phyloP scores from a whole-genome alignment of 2,888 invertebrate species.

The Pachymerium ferrugineum region DNA sequence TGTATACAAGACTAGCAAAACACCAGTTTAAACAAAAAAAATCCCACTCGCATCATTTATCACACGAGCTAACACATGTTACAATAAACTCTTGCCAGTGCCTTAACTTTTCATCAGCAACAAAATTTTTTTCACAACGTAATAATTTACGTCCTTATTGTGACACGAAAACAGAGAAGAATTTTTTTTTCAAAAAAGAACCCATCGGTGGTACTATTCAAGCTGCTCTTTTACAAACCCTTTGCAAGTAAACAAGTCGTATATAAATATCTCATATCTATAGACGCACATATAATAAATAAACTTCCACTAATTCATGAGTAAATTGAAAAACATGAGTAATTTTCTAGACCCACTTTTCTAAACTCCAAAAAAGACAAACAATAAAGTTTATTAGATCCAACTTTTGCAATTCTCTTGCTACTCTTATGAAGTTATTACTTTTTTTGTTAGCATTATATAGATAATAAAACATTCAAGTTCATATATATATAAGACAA shows the following conservation, averaged over 20 bases:
- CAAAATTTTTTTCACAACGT: background rate
- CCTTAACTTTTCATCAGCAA: slow-evolving; percentile 14
- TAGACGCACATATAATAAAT: background rate
- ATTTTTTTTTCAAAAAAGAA: background rate
- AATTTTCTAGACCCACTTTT: background rate
- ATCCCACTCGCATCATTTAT: slow-evolving; percentile 1
- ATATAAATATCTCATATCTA: background rate
- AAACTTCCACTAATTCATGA: background rate
- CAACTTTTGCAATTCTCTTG: background rate
- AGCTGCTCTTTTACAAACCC: background rate
- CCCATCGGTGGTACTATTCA: background rate
- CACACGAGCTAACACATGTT: slow-evolving; percentile 6
- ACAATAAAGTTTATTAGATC: background rate
- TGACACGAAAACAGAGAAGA: background rate
- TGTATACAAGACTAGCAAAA: background rate
- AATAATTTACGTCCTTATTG: background rate
- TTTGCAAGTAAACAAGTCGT: background rate
- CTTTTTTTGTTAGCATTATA: background rate
- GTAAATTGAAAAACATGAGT: background rate
- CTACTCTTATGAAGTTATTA: background rate
- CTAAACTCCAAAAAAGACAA: background rate
- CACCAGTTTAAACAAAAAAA: slow-evolving; percentile 10
- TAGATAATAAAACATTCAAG: background rate
- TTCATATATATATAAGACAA: background rate
- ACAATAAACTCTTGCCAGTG: slow-evolving; percentile 9